Evolutionary conservation across 2,113 vertebrate genomes (phyloP).

Genomic region (Paradoxurus hermaphroditus): DNA sequence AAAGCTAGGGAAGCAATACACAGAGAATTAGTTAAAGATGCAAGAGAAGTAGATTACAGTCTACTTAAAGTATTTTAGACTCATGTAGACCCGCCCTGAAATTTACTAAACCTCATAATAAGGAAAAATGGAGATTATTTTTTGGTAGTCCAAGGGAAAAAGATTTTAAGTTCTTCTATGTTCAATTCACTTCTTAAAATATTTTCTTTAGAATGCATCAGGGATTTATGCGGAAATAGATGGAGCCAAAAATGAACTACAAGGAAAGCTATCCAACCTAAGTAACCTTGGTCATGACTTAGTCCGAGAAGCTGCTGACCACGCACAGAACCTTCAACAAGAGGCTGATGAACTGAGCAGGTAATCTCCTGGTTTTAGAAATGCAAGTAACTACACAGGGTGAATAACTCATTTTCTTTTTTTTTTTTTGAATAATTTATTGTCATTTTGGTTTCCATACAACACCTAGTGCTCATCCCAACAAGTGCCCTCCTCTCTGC

Average conservation of each 20-base stretch:
- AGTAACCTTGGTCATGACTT: constrained; percentile 87
- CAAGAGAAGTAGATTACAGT: neutral
- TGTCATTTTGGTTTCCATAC: too few species aligned
- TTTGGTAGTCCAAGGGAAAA: neutral
- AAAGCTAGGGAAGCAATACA: neutral
- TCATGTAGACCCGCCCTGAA: neutral
- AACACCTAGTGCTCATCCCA: too few species aligned
- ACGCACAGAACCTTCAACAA: constrained; percentile 86
- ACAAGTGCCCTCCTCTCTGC: too few species aligned
- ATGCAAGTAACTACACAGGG: neutral
- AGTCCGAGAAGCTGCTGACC: constrained; percentile 87
- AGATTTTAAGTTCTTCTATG: constrained; percentile 22
- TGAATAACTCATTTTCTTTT: neutral
- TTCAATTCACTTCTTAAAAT: neutral
- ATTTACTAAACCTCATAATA: neutral
- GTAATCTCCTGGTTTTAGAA: constrained; percentile 79
- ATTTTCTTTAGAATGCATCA: constrained; percentile 87
- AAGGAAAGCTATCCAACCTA: constrained; percentile 87
- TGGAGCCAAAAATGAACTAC: constrained; percentile 88
- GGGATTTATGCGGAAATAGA: constrained; percentile 94
- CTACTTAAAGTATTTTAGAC: neutral
- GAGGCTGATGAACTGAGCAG: constrained; percentile 87
- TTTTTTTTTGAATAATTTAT: too few species aligned
- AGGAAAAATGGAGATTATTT: neutral
- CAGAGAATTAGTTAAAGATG: neutral